Base-by-base conservation (phyloP, 1,140 invertebrate species). In the Pachypsylla venusta region DNA sequence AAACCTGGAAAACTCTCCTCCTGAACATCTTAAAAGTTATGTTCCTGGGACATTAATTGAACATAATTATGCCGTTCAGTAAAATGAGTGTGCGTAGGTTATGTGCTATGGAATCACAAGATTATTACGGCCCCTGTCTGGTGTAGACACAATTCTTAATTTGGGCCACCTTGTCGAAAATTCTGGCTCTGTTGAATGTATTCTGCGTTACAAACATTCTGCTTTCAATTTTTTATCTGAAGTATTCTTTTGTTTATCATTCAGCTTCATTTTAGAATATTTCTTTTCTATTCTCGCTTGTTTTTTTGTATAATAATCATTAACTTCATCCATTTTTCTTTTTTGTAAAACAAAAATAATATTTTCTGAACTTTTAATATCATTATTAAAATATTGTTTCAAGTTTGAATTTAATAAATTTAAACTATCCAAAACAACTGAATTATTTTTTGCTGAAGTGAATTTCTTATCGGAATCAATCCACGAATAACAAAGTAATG, bases 301-400 rank as follows among this genome's bases (percentile, higher is more conserved):
- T 62, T 62, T 66, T 55, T 54, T 56, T 59, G 59, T 61, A 25
- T 59, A 53, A 62, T 65, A 64, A 30, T 62, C 61, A 22, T 62
- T 35, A 24, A 66, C 30, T 55, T 64, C 63, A 63, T 65, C 62
- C 66, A 63, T 66, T 57, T 60, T 65, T 56, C 60, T 67, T 61
- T 65, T 65, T 48, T 48, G 42, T 48, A 48, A 19, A 4, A 48
- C 42, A 48, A 19, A 48, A 48, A 48, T 48, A 5, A 48, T 22
- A 48, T 48, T 48, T 19, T 48, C 42, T n/a, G n/a, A n/a, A 48
- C 4, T 48, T 5, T 48, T 48, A n/a, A 4, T 10, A 48, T 48
- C 42, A 19, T 19, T 19, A n/a, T n/a, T 22, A 19, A 48, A 48
- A 19, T 48, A 7, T n/a, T n/a, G n/a, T 48, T 48, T 48, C 7